Evolutionary conservation across 2,113 vertebrate genomes (phyloP), one percentile per base, ranked within the genome.

Genomic region (Pagrus major): DNA sequence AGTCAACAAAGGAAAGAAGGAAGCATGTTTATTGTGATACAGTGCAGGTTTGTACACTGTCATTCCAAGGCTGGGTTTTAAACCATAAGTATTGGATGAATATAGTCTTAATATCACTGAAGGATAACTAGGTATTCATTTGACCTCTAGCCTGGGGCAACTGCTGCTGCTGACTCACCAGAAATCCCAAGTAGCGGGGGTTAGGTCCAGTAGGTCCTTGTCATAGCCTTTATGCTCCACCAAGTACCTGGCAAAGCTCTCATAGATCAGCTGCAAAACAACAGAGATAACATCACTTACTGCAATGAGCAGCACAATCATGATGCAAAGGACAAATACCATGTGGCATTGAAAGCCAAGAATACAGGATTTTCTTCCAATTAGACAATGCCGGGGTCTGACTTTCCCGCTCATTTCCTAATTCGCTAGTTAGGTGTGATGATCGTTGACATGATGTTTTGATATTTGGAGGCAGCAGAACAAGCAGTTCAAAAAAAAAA

Each of bases 191-290:
- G 92, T 95, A 37, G 96, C 96, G 39, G 96, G 94, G 71, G 95
- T 94, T 33, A 98, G 88, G 56, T 80, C 95, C 80, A 99, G 94
- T 78, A 98, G 93, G 71, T 96, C 96, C 84, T 95, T 93, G 29
- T 97, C 95, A 78, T 98, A 98, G 7, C 95, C 96, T 90, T 95
- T 99, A 87, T 97, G 94, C 2, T 94, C 95, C 86, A 98, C 97
- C 77, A 99, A 89, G 82, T 96, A 99, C 3, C 96, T 89, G 79
- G 97, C 96, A 93, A 98, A 97, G 80, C 98, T 98, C 72, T 97
- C 96, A 89, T 98, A 99, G 94, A 99, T 97, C 23, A 99, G 94
- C 97, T 99, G 93, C 15, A 78, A 65, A 33, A 86, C 16, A 80
- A n/a, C 29, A 9, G 11, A 60, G 14, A 66, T 14, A 64, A 25